Base-by-base conservation (phyloP, 1,140 invertebrate species). In the Leptoteleia sp. region DNA sequence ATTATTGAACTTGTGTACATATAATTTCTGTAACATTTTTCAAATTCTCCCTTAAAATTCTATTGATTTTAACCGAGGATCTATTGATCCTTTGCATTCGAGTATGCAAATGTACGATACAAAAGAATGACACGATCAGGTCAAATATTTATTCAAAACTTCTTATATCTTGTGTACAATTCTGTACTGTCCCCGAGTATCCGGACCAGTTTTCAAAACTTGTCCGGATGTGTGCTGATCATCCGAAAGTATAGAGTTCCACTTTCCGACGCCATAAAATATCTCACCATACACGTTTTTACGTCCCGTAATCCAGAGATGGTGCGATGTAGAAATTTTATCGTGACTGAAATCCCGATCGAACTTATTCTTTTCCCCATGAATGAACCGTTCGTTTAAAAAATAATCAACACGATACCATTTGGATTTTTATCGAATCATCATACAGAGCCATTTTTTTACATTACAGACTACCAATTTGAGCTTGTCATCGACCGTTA, bases 151-250 rank as follows among this genome's bases (percentile, higher is more conserved):
- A n/a, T n/a, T n/a, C n/a, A n/a, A n/a, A n/a, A n/a, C n/a, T n/a
- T n/a, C n/a, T n/a, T n/a, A n/a, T n/a, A n/a, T n/a, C n/a, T n/a
- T n/a, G n/a, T n/a, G n/a, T n/a, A n/a, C n/a, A n/a, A n/a, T n/a
- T n/a, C n/a, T n/a, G n/a, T n/a, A n/a, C n/a, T n/a, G n/a, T n/a
- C n/a, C n/a, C n/a, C n/a, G n/a, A n/a, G n/a, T n/a, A n/a, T n/a
- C n/a, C n/a, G 27, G 54, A 33, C 54, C 40, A 1, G 54, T 33
- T 45, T 59, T 35, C 6, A 61, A 61, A 47, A 22, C 42, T n/a
- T 9, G 31, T 37, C 57, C 57, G 40, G 57, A 47, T 61, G 57
- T 35, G 9, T n/a, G 38, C 19, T 15, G 9, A 22, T 31, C 19
- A 4, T 27, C 19, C 25, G 12, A 55, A 31, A 59, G 43, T 62